Evolutionary conservation across 2,888 invertebrate species (phyloP).

Genomic region (Arrhopalites spinosus): DNA sequence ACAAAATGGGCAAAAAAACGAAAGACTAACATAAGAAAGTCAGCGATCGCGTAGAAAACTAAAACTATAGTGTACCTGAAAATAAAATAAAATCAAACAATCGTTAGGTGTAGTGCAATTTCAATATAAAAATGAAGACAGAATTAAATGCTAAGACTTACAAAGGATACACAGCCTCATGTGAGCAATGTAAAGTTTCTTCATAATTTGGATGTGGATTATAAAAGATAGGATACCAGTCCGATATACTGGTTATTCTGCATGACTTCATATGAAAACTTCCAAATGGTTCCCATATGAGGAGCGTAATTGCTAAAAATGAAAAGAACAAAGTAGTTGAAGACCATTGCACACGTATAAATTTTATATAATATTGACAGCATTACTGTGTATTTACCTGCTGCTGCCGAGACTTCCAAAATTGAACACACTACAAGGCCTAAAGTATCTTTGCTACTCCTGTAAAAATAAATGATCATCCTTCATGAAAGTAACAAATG

Average conservation of each 20-base stretch:
- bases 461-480: slow-evolving; percentile 58
- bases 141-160: slow-evolving; percentile 66
- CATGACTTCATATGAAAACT: slow-evolving; percentile 77
- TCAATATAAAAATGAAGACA: background rate
- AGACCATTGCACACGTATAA: no score
- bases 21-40: slow-evolving; percentile 77
- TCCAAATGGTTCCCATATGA: slow-evolving; percentile 82
- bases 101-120: no score
- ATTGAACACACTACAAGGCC: slow-evolving; percentile 81
- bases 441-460: slow-evolving; percentile 75
- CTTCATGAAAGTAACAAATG: background rate
- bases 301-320: slow-evolving; percentile 68
- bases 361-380: no score
- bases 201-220: slow-evolving; percentile 94
- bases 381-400: slow-evolving; percentile 58
- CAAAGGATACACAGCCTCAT: slow-evolving; percentile 97
- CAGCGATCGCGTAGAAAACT: slow-evolving; percentile 82
- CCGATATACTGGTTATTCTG: slow-evolving; percentile 77
- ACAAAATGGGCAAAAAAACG: slow-evolving; percentile 73
- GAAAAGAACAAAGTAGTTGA: no score
- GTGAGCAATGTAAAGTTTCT: slow-evolving; percentile 86
- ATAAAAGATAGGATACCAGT: slow-evolving; percentile 95
- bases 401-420: slow-evolving; percentile 77
- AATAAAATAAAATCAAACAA: slow-evolving; percentile 53
- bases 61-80: slow-evolving; percentile 89